Evolutionary conservation across 2,888 invertebrate species (phyloP), one percentile per base, ranked within the genome.

Genomic region (Nomada flava): DNA sequence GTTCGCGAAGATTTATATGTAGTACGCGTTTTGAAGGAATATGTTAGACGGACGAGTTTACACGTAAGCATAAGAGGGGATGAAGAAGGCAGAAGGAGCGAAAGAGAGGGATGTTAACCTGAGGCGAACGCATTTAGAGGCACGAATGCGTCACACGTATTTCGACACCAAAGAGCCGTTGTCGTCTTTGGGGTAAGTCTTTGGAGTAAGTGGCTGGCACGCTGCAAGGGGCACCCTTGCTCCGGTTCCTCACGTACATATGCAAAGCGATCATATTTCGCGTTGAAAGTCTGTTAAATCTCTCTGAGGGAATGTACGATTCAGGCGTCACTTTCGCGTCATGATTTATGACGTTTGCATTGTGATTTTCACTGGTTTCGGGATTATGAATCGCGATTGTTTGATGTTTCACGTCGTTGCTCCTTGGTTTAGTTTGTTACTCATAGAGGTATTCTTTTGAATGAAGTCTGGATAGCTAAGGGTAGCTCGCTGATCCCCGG

Each of bases 161-260:
- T 82, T 77, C 82, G 82, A 76, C 82, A 73, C 82, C 82, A 62
- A 82, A 82, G 82, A 70, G 72, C 52, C 67, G 81, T 64, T 69
- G 62, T 65, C 65, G 75, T 82, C 76, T 82, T 63, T 62, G 68
- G 80, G 76, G 68, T 72, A 69, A 77, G 47, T 50, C 76, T 68
- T 59, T 23, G 53, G 68, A 26, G 53, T 70, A 76, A 72, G 76
- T 76, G 82, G 82, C 67, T 59, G 67, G 44, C 59, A 42, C 42
- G 36, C 44, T 53, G 76, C 76, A 59, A 73, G 72, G 62, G 72
- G 69, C 82, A 77, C 77, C 82, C 64, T 69, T 64, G 64, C 64
- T 64, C 44, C 67, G 5, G 5, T 26, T 20, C 50, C 57, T 71
- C 62, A 18, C 47, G 11, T 23, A 13, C 62, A 29, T 70, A 67